phyloP scores from a whole-genome alignment of 2,888 invertebrate genomes.

The Clunio marinus region DNA sequence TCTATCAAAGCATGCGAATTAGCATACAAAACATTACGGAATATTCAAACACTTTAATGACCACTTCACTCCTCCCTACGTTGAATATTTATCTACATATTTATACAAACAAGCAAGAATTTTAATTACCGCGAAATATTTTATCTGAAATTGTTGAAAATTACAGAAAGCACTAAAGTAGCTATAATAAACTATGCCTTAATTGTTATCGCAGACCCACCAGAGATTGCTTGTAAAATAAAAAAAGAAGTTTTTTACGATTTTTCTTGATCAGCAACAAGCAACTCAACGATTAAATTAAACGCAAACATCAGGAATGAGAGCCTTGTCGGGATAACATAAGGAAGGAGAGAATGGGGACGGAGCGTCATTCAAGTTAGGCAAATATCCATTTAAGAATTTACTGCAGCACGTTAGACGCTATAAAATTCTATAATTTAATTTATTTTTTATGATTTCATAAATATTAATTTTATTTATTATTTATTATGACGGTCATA shows the following conservation, averaged over 20 bases:
- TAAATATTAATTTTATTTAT: constrained; percentile 25
- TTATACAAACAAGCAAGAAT: neutral
- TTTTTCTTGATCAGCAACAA: too few relatives aligned
- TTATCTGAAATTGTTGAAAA: neutral
- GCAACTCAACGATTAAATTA: too few relatives aligned
- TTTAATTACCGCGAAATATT: neutral
- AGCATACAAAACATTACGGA: neutral
- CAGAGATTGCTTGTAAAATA: neutral
- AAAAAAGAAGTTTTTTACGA: neutral
- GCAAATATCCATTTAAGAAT: neutral
- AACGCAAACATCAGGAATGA: too few relatives aligned
- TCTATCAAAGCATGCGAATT: neutral
- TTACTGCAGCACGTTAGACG: neutral
- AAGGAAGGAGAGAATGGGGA: too few relatives aligned
- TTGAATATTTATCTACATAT: too few relatives aligned
- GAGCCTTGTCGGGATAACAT: too few relatives aligned
- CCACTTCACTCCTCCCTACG: too few relatives aligned
- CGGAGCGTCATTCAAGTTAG: neutral
- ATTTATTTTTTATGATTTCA: constrained; percentile 27
- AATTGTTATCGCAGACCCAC: neutral
- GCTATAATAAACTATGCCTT: neutral
- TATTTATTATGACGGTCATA: neutral
- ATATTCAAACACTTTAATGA: neutral
- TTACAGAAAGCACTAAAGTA: neutral
- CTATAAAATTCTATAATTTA: constrained; percentile 34